These are phyloP conservation scores for Jaculus jaculus DNA, from an alignment of 2,113 vertebrate species.

Conservation along the genomic window DNA sequence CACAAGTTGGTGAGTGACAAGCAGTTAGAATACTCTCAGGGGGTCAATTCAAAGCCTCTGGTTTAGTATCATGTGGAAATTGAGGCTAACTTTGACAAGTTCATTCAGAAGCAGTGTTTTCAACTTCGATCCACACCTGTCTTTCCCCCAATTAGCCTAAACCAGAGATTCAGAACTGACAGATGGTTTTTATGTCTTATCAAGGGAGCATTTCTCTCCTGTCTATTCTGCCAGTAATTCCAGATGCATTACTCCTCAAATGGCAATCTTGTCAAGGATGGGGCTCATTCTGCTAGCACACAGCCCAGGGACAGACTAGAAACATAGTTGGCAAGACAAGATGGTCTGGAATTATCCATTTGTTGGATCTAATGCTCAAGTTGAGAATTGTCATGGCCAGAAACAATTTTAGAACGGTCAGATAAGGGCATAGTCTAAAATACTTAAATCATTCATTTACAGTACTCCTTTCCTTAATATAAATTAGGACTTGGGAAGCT, in stretches of 20 bases:
- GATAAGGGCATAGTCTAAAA: not conserved
- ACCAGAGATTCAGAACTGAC: slow-evolving; percentile 38
- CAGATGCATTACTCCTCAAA: slow-evolving; percentile 39
- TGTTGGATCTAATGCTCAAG: not conserved
- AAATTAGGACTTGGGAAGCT: slow-evolving; percentile 35
- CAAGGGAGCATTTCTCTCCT: slow-evolving; percentile 19
- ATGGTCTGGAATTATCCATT: slow-evolving; percentile 16
- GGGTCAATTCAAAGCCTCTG: not conserved
- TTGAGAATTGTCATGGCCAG: not conserved
- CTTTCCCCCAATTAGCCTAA: slow-evolving; percentile 24
- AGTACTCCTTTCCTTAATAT: not conserved
- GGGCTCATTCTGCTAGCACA: not conserved
- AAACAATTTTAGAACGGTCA: not conserved
- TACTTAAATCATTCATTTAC: not conserved
- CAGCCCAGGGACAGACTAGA: not conserved
- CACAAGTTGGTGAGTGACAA: not conserved
- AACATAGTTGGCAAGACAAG: slow-evolving; percentile 2
- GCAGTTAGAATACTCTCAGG: not conserved
- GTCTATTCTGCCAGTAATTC: slow-evolving; percentile 35
- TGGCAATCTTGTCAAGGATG: slow-evolving; percentile 29
- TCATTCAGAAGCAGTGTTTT: slow-evolving; percentile 35
- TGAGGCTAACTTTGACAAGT: slow-evolving; percentile 57
- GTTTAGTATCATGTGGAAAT: slow-evolving; percentile 47
- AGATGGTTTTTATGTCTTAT: not conserved
- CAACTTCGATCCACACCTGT: slow-evolving; percentile 49